A percentile compares a stretch with the other conserved stretches of the same genome.
Evolutionary conservation across 1,140 invertebrate species (phyloP).

Genomic region (Hirudo medicinalis): DNA sequence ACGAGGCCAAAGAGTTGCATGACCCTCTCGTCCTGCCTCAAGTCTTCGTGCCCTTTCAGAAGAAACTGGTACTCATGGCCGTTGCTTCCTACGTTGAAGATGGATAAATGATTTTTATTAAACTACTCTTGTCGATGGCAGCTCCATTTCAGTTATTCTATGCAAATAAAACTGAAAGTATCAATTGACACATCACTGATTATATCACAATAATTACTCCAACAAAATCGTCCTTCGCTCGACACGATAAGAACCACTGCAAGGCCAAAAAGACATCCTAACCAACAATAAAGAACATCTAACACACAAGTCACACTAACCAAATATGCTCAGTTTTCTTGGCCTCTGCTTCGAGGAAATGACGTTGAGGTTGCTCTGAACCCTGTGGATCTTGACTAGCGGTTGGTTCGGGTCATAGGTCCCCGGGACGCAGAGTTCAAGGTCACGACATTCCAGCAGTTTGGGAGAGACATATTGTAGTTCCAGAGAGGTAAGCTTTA

Average conservation of each 20-base stretch:
- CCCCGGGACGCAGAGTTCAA: slow-evolving; percentile 84
- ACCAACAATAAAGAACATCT: neutral
- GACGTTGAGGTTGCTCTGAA: slow-evolving; percentile 68
- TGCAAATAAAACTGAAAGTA: too few relatives aligned
- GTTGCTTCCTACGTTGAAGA: slow-evolving; percentile 59
- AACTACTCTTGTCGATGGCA: neutral
- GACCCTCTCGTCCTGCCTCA: slow-evolving; percentile 93
- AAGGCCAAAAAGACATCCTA: neutral
- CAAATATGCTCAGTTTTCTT: slow-evolving; percentile 79
- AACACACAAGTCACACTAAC: slow-evolving; percentile 36
- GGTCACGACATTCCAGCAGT: slow-evolving; percentile 68
- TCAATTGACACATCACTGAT: too few relatives aligned
- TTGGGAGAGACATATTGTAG: slow-evolving; percentile 90
- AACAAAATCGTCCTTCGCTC: neutral
- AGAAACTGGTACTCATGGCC: slow-evolving; percentile 97
- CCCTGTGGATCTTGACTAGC: slow-evolving; percentile 70
- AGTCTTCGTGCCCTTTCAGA: slow-evolving; percentile 96
- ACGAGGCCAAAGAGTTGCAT: slow-evolving; percentile 99
- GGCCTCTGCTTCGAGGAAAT: slow-evolving; percentile 96
- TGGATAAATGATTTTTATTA: neutral
- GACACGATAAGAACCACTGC: too few relatives aligned
- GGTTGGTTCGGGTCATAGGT: slow-evolving; percentile 80
- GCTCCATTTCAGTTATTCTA: too few relatives aligned
- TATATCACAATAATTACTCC: neutral
- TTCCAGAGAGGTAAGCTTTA: slow-evolving; percentile 51